These are phyloP conservation scores for Hypsopygia costalis DNA, from an alignment of 2,888 invertebrate species.

Conservation along the genomic window DNA sequence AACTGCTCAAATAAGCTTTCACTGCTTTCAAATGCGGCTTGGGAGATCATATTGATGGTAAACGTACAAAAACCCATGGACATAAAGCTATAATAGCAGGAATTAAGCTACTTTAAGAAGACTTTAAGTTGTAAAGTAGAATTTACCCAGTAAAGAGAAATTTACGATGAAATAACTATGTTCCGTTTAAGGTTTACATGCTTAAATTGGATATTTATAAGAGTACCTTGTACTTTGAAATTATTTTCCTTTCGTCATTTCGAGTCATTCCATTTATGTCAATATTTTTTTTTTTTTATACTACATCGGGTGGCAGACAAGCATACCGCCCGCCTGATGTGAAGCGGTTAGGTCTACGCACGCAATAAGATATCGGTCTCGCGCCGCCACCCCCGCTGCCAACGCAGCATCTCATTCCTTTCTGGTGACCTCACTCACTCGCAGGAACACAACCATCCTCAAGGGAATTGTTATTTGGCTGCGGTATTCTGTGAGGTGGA, in stretches of 20 bases:
- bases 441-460: no score
- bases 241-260: background rate
- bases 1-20: constrained; percentile 48
- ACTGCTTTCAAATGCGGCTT: constrained; percentile 39
- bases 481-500: no score
- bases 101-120: constrained; percentile 27
- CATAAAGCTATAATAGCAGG: constrained; percentile 33
- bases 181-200: background rate
- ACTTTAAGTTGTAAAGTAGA: constrained; percentile 21
- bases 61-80: constrained; percentile 36
- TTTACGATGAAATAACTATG: constrained; percentile 8
- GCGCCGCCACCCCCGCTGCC: no score
- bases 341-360: no score
- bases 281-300: no score
- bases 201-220: background rate
- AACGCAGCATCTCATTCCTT: no score
- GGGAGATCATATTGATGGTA: constrained; percentile 35
- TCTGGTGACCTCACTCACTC: no score
- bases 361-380: no score
- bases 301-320: no score
- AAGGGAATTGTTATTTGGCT: no score
- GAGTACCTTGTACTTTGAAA: background rate
- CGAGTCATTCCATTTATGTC: no score
- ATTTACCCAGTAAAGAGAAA: constrained; percentile 28
- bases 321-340: no score